A percentile compares a stretch with the other conserved stretches of the same genome.
Evolutionary conservation across 2,888 invertebrate species (phyloP).

Genomic region (Chrysolina oricalcia): DNA sequence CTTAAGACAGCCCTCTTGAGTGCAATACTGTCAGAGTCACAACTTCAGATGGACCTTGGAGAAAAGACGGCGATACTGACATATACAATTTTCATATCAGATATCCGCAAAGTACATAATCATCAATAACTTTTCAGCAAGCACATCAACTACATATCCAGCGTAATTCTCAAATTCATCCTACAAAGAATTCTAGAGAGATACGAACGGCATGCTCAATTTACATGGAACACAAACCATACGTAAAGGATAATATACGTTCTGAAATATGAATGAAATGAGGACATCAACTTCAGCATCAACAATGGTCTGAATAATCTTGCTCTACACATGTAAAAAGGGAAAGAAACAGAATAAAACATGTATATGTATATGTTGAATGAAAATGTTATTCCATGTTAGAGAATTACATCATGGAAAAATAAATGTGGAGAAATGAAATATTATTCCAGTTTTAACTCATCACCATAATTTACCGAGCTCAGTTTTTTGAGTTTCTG

Average conservation of each 20-base stretch:
- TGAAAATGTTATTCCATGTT: neutral
- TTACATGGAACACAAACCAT: constrained; percentile 22
- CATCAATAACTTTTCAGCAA: neutral
- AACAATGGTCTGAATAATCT: constrained; percentile 1
- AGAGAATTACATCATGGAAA: neutral
- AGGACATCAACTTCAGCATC: constrained; percentile 26
- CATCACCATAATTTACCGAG: no score
- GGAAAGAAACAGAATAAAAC: neutral
- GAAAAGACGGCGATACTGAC: no score
- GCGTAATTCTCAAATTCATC: neutral
- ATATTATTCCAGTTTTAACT: neutral
- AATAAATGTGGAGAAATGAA: neutral
- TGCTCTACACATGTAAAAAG: neutral
- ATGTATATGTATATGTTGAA: neutral
- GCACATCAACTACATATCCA: neutral
- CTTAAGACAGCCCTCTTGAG: no score
- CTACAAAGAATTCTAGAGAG: constrained; percentile 16
- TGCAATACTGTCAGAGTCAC: no score
- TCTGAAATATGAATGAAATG: constrained; percentile 35
- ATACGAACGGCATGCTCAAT: constrained; percentile 21
- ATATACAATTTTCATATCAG: no score
- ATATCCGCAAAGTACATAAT: neutral
- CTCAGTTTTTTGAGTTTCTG: neutral
- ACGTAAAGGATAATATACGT: constrained; percentile 25
- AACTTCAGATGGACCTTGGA: no score